Evolutionary conservation across 2,888 invertebrate species (phyloP), one percentile per base, ranked within the genome.

Genomic region (Patella pellucida): DNA sequence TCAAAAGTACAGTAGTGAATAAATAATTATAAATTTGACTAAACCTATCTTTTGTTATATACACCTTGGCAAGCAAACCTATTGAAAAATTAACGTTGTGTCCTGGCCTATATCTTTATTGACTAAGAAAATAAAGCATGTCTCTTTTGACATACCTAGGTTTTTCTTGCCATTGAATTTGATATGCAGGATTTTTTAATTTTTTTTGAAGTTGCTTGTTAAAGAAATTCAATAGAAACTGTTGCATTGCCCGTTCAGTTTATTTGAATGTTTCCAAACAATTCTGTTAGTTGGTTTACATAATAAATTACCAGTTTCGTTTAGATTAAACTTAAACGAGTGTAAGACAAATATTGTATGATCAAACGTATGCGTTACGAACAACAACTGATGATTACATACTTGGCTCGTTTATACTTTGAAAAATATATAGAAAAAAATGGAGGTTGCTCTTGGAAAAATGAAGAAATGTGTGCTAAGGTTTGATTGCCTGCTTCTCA

Each of bases 21-120:
- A 62, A 62, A 62, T 62, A 62, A 62, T 62, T 62, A 62, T 62
- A 62, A 19, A 62, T 62, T 23, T 62, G 62, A 62, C 62, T 62
- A 62, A 41, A 62, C 62, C 23, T 62, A 62, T 62, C 62, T 62
- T 62, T 62, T 62, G 62, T 62, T 23, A 62, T 62, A 23, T 62
- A 62, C 23, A 62, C 62, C 62, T 19, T 62, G 23, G 62, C 23
- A 19, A 62, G 23, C 62, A 62, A 62, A 62, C 12, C 62, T 62
- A 19, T 62, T 62, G 62, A 62, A 62, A 62, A 62, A 62, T 62
- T 62, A 62, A 19, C 62, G 23, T 62, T 23, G 62, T 62, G 23
- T 62, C 62, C 19, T 62, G 62, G 62, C 62, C 62, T 19, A 19
- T 62, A 23, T 62, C 23, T 23, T 3, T 62, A 62, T 62, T 62